Conservation (phyloP, 2,888 invertebrate genomes). For the Bimastos eiseni region DNA sequence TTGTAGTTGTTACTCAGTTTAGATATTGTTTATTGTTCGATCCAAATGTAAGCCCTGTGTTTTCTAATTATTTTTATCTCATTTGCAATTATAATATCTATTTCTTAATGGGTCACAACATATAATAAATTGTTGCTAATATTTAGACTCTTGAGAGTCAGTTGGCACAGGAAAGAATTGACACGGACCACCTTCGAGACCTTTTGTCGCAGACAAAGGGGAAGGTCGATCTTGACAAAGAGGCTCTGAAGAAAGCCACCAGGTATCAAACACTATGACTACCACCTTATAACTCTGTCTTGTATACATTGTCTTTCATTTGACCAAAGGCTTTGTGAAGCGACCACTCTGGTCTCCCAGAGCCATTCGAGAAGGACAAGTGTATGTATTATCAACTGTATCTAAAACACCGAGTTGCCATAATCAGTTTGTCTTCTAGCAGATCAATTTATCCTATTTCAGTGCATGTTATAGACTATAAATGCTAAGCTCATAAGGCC, state of each 20-base stretch:
- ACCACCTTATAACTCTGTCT: background rate
- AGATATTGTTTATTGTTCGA: background rate
- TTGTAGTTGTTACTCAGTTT: background rate
- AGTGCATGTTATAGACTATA: background rate
- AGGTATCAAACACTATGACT: constrained; percentile 49
- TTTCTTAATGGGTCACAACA: background rate
- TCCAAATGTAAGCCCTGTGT: background rate
- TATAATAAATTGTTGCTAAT: background rate
- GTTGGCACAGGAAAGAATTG: constrained; percentile 50
- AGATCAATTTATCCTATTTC: background rate
- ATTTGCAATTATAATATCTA: background rate
- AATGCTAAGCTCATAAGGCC: background rate
- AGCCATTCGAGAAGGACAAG: background rate
- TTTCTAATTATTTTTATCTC: background rate
- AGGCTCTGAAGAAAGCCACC: constrained; percentile 61
- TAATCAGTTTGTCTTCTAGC: background rate
- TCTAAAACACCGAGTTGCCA: too few species aligned
- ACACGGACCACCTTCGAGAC: constrained; percentile 57
- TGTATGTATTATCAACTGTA: background rate
- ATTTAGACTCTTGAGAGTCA: constrained; percentile 51
- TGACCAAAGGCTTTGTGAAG: background rate
- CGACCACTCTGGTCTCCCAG: background rate
- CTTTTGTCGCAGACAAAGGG: constrained; percentile 54
- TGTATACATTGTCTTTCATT: background rate
- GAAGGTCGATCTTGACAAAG: constrained; percentile 58